Evolutionary conservation across 2,888 invertebrate genomes (phyloP), one percentile per base, ranked within the genome.

Genomic region (Macropis europaea): DNA sequence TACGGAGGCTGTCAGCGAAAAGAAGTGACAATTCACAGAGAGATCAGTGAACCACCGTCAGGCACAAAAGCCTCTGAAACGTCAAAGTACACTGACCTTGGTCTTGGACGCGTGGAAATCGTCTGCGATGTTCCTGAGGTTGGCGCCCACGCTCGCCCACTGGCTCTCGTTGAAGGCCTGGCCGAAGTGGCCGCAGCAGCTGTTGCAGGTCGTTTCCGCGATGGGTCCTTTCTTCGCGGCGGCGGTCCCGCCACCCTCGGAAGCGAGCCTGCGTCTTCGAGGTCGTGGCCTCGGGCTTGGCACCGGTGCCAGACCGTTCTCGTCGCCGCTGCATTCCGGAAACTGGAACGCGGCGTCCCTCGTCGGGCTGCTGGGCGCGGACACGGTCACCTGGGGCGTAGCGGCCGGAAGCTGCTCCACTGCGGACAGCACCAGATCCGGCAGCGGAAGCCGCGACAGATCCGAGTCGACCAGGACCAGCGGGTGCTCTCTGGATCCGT

Each of bases 271-370:
- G 57, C 90, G 89, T 76, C 90, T 84, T 74, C 90, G 88, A 4
- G 90, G 90, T 42, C 89, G 85, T 15, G 90, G 89, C 77, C 90
- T 82, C 11, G 90, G 90, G 67, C 87, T 90, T 5, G 90, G 90
- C 19, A 87, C 83, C 42, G 89, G 89, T 42, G 60, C 52, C 47
- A 77, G 74, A 4, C 24, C 24, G 59, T 15, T 32, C 40, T 45
- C 34, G 9, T 52, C 67, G 70, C 79, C 74, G 76, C 83, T 88
- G 79, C 86, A 87, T 76, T 90, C 90, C 26, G 90, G 90, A 56
- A 90, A 90, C 74, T 90, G 90, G 62, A 90, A 90, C 11, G 90
- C 86, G 2, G 87, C 90, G 69, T 90, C 90, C 62, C 89, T 82
- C 48, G 89, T 90, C 28, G 90, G 90, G 64, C 90, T 89, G 81